These are phyloP conservation scores for Anthoscopus minutus DNA, from an alignment of 2,113 vertebrate genomes.

Conservation along the genomic window DNA sequence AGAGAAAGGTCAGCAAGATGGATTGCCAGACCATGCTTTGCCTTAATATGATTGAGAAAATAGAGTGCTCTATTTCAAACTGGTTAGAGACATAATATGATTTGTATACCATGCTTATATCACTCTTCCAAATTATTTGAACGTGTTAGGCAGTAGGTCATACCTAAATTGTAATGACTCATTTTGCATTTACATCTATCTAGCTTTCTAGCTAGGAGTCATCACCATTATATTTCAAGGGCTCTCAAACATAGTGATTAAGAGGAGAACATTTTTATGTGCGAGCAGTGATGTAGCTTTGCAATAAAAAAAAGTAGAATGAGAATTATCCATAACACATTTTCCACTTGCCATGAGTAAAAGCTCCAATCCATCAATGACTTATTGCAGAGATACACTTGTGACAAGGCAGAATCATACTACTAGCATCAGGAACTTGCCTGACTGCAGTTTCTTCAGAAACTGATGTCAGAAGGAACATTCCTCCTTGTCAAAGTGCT, in stretches of 20 bases:
- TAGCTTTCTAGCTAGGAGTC: not conserved
- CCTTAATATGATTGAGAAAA: conserved; percentile 31
- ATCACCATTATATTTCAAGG: conserved; percentile 24
- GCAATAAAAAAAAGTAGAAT: conserved; percentile 20
- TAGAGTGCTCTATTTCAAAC: not conserved
- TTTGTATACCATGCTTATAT: conserved; percentile 7
- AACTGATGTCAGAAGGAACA: not conserved
- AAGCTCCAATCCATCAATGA: not conserved
- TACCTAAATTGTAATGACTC: conserved; percentile 28
- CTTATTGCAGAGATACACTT: not conserved
- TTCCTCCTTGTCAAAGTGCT: not conserved
- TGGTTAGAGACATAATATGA: not conserved
- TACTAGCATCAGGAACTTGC: not conserved
- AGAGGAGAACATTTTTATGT: conserved; percentile 8
- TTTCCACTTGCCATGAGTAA: conserved; percentile 16
- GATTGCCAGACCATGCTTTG: not conserved
- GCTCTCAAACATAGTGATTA: conserved; percentile 25
- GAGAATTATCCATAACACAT: conserved; percentile 26
- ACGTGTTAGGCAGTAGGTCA: conserved; percentile 17
- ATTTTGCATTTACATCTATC: conserved; percentile 24
- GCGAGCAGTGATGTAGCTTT: conserved; percentile 25
- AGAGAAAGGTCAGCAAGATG: not conserved
- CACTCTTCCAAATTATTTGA: conserved; percentile 12
- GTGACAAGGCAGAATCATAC: not conserved
- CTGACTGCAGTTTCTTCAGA: not conserved